Base-by-base conservation (phyloP, 2,888 invertebrate genomes). In the Phlogophora meticulosa region DNA sequence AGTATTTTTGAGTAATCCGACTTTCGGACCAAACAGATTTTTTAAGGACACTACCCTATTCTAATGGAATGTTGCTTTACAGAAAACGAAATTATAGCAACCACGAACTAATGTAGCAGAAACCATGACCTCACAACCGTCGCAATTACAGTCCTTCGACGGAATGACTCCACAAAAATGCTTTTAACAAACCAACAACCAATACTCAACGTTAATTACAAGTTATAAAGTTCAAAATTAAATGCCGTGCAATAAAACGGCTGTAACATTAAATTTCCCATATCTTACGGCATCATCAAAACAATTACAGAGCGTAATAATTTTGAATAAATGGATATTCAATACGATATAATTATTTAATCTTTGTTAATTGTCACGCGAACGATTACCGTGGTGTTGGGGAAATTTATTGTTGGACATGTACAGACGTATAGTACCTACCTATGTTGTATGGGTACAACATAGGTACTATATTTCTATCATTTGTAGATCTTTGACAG, bases 241-340 rank as follows among this genome's bases (percentile, higher is more conserved):
- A 72, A 49, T 38, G 15, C 22, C 11, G 48, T 34, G 5, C 13
- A 15, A 10, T 20, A 53, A 53, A 52, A 48, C 13, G 56, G 34
- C 15, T 28, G 28, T 36, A n/a, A 40, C 48, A 48, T 42, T 49
- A 57, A 55, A 40, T 38, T 36, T 4, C 43, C 28, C 45, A 20
- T 80, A 78, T 80, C 73, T 58, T 57, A 61, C 32, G 48, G 32
- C 64, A 45, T 51, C 48, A 80, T 67, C 49, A 7, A 68, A 80
- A 58, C 68, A 77, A 80, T 72, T 77, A 77, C 24, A 20, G 38
- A 28, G 32, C 40, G 22, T 45, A 43, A 75, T 74, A 38, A 74
- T 57, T 48, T 74, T 32, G 7, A 62, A 80, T 68, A 62, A 65
- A 71, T 77, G 56, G 52, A 60, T 58, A 45, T 72, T 65, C 64